These are phyloP conservation scores for Diprion similis DNA, from an alignment of 1,140 invertebrate genomes.

Conservation along the genomic window DNA sequence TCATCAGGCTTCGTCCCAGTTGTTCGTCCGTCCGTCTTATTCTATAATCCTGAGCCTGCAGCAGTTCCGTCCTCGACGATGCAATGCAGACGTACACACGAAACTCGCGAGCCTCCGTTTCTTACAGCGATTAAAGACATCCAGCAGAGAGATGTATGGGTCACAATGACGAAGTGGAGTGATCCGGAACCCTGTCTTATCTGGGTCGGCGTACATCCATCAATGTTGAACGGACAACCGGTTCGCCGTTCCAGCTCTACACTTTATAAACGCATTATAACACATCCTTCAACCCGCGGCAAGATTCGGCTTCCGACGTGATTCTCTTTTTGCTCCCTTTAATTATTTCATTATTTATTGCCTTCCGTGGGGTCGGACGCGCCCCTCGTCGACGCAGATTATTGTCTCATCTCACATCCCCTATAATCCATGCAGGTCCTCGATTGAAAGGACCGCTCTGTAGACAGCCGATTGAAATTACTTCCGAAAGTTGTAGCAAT, in stretches of 20 bases:
- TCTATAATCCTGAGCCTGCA: not conserved
- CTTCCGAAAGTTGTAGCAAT: too few species aligned
- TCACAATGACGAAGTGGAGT: not conserved
- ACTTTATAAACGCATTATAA: not conserved
- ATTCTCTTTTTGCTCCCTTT: too few species aligned
- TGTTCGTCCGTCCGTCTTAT: not conserved
- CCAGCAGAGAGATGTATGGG: not conserved
- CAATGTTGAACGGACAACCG: not conserved
- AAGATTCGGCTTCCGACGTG: too few species aligned
- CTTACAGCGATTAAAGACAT: not conserved
- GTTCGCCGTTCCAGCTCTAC: not conserved
- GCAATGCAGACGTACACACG: too few species aligned
- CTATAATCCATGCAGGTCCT: too few species aligned
- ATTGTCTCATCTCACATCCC: too few species aligned
- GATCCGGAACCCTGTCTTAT: not conserved
- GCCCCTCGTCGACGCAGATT: too few species aligned
- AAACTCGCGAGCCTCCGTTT: not conserved
- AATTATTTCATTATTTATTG: not conserved
- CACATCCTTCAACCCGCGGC: not conserved
- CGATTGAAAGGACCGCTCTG: too few species aligned
- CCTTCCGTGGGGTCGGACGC: too few species aligned
- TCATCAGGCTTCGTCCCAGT: not conserved
- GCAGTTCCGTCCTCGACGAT: too few species aligned
- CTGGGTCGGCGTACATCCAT: not conserved
- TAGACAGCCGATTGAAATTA: too few species aligned